These are phyloP conservation scores for Agriopis aurantiaria DNA, from an alignment of 2,888 invertebrate genomes.

Conservation along the genomic window DNA sequence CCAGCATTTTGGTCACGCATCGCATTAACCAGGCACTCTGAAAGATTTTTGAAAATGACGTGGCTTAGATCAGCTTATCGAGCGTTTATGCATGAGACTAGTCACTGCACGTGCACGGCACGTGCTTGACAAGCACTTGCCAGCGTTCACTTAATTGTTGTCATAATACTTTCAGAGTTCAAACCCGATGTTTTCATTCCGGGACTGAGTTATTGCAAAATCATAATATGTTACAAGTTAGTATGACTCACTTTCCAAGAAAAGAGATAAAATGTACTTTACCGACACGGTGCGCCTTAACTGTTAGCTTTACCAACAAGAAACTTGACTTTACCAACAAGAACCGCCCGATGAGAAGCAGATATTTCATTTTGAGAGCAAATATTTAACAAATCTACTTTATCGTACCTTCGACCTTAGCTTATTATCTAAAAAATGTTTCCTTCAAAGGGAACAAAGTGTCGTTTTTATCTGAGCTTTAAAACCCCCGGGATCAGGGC, in stretches of 20 bases:
- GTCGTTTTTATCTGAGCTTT: slow-evolving; percentile 42
- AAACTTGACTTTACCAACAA: not conserved
- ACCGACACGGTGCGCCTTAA: not conserved
- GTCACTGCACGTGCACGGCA: too few relatives aligned
- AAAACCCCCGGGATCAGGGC: slow-evolving; percentile 32
- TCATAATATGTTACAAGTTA: not conserved
- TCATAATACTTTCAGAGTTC: too few relatives aligned
- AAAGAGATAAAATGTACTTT: not conserved
- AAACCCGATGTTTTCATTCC: too few relatives aligned
- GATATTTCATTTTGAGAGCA: not conserved
- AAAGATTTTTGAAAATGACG: too few relatives aligned
- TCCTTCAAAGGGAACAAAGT: slow-evolving; percentile 40
- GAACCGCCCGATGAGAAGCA: not conserved
- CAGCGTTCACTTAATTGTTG: too few relatives aligned
- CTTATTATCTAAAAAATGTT: slow-evolving; percentile 32
- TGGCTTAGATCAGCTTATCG: too few relatives aligned
- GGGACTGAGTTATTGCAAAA: too few relatives aligned
- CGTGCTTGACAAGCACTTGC: too few relatives aligned
- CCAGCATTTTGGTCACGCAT: too few relatives aligned
- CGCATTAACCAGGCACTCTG: too few relatives aligned
- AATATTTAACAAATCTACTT: slow-evolving; percentile 25
- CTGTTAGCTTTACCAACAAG: not conserved
- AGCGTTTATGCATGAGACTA: too few relatives aligned
- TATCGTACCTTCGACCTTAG: slow-evolving; percentile 20
- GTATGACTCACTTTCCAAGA: not conserved